Evolutionary conservation across 2,888 invertebrate species (phyloP).

Genomic region (Amiota communis): DNA sequence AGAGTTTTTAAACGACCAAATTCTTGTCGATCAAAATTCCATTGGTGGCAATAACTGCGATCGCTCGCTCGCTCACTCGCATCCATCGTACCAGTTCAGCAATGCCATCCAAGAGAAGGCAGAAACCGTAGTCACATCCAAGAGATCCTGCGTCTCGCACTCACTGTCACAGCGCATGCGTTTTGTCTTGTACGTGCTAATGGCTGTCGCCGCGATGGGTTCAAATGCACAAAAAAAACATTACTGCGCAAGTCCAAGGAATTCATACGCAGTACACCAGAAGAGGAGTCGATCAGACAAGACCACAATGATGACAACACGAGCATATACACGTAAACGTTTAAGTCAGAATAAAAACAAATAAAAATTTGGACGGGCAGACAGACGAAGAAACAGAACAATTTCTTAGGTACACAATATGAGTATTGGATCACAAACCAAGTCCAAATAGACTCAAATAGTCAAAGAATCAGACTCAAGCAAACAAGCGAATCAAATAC

Average conservation of each 20-base stretch:
- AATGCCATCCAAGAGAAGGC: background rate
- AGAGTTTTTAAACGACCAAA: constrained; percentile 73
- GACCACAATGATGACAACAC: constrained; percentile 36
- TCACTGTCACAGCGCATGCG: constrained; percentile 20
- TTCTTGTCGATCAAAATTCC: constrained; percentile 74
- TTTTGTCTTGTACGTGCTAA: constrained; percentile 26
- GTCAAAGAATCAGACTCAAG: background rate
- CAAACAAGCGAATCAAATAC: too few species aligned
- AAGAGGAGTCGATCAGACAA: background rate
- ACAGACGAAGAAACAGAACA: background rate
- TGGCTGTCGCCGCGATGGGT: constrained; percentile 21
- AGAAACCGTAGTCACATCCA: constrained; percentile 6
- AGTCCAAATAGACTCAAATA: constrained; percentile 4
- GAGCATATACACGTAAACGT: constrained; percentile 44
- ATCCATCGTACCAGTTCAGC: constrained; percentile 50
- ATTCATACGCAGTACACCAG: constrained; percentile 20
- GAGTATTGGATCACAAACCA: background rate
- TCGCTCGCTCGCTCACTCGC: constrained; percentile 37
- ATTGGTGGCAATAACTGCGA: constrained; percentile 64
- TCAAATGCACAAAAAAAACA: constrained; percentile 27
- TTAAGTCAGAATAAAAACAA: background rate
- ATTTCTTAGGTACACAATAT: background rate
- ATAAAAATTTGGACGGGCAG: background rate
- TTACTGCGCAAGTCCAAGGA: constrained; percentile 25
- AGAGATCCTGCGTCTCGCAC: background rate